These are phyloP conservation scores for Neosilurus mollespiculum DNA, from an alignment of 2,797 vertebrate species.

Conservation along the genomic window DNA sequence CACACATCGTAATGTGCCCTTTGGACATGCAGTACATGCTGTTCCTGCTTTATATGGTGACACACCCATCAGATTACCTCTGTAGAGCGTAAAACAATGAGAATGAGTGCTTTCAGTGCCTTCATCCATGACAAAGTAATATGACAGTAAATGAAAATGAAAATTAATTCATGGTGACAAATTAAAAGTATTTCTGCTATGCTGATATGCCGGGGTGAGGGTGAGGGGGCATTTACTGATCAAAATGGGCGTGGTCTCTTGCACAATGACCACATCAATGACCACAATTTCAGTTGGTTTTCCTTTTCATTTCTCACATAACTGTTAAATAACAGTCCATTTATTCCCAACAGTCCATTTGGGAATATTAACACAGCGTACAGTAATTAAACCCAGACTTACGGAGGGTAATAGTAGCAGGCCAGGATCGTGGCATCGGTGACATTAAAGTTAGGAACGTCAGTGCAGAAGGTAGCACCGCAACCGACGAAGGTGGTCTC, in stretches of 20 bases:
- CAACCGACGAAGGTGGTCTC: slow-evolving; percentile 68
- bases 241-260: background rate
- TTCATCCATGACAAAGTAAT: background rate
- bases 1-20: background rate
- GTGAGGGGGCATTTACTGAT: too few relatives aligned
- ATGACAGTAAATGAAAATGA: background rate
- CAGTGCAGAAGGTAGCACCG: slow-evolving; percentile 66
- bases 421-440: slow-evolving; percentile 61
- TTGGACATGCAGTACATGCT: background rate
- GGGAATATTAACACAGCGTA: background rate
- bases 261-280: background rate
- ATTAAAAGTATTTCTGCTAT: background rate
- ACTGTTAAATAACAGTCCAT: background rate
- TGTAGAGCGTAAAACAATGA: background rate
- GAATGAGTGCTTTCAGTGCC: background rate
- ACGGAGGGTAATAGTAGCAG: slow-evolving; percentile 76
- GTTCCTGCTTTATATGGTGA: background rate
- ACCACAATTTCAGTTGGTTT: background rate
- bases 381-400: slow-evolving; percentile 50
- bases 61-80: background rate
- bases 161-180: background rate
- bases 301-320: background rate
- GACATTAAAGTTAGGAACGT: slow-evolving; percentile 59
- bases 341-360: background rate
- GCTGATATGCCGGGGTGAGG: background rate